These are phyloP conservation scores for Sialia sialis DNA, from an alignment of 2,113 vertebrate genomes.

Conservation along the genomic window DNA sequence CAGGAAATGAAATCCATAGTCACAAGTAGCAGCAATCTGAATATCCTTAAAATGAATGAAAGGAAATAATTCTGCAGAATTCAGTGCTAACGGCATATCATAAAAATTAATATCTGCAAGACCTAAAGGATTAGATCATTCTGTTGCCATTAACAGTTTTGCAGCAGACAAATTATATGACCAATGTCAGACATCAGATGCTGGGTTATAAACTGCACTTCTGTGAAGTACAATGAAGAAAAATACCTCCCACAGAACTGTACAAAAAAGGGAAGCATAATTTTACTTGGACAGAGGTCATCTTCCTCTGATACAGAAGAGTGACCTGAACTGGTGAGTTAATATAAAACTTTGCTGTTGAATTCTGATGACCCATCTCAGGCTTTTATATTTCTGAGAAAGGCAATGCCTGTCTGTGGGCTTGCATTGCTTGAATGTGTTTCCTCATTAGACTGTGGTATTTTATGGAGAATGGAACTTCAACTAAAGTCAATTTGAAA, in stretches of 20 bases:
- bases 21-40: not conserved
- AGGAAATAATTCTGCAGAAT: slow-evolving; percentile 13
- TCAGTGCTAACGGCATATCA: not conserved
- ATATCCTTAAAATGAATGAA: not conserved
- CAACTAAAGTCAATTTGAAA: not conserved
- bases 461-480: not conserved
- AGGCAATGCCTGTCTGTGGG: not conserved
- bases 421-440: not conserved
- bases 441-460: not conserved
- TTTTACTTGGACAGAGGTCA: not conserved
- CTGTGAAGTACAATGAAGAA: not conserved
- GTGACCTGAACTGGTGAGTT: not conserved
- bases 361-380: not conserved
- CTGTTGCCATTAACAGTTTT: slow-evolving; percentile 3
- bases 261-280: not conserved
- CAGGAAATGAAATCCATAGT: not conserved
- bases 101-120: not conserved
- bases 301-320: not conserved
- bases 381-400: not conserved
- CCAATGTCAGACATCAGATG: not conserved
- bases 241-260: not conserved
- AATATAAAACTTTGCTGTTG: not conserved
- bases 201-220: slow-evolving; percentile 11
- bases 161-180: slow-evolving; percentile 1
- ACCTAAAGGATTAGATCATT: not conserved